Evolutionary conservation across 2,797 vertebrate species (phyloP), one percentile per base, ranked within the genome.

Genomic region (Pipistrellus pipistrellus): DNA sequence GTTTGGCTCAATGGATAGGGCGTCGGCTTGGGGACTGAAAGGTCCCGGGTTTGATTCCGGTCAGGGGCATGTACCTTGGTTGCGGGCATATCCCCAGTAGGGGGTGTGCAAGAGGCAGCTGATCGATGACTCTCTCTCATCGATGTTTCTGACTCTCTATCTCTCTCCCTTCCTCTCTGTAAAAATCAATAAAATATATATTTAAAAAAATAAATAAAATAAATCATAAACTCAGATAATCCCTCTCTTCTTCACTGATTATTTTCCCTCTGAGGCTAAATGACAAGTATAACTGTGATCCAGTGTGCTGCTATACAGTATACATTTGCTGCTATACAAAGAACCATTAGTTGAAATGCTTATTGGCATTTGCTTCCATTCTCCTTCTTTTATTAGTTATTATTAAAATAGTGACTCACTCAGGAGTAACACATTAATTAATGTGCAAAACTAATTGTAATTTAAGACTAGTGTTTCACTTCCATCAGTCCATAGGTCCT

Each of bases 391-490:
- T 66, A 55, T 41, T 85, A 71, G 48, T 73, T 88, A 35, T 53
- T 66, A 35, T 64, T 51, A 64, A 38, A 80, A 72, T 59, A 83
- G 3, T 78, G 44, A 48, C 8, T 89, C 12, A 55, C 6, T 73
- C 46, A 77, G 13, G 84, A 53, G 21, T 57, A 82, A 89, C 51
- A 51, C 4, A 30, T 59, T 84, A 72, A 77, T 83, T 30, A 35
- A 78, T 75, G 32, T 59, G 8, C 68, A 91, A 66, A 80, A 80
- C 55, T 76, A 91, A 84, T 38, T 93, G 8, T 77, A 20, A 84
- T 80, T 76, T 85, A 85, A 94, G 89, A 53, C 8, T 17, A 85
- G 30, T 35, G 30, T 51, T 85, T 94, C 21, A 71, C 18, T 83
- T 87, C 23, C 48, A 71, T 53, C 15, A 72, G 9, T 13, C 32